Evolutionary conservation across 2,113 vertebrate genomes (phyloP).

Genomic region (Caretta caretta): DNA sequence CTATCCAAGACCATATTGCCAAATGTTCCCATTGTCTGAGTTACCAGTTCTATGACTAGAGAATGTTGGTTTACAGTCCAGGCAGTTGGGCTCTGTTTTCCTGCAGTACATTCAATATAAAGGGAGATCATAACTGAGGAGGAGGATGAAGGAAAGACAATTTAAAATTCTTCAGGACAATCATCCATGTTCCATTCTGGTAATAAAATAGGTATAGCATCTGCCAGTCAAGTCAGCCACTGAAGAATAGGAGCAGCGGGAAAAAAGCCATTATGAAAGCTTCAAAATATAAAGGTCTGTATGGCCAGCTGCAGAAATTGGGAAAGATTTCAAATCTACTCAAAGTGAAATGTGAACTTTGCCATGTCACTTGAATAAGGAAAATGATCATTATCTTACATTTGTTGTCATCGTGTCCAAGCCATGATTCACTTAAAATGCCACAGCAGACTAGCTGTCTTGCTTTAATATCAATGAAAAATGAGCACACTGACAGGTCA

Average conservation of each 20-base stretch:
- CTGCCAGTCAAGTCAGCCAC: background rate
- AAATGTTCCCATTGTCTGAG: background rate
- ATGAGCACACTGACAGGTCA: conserved; percentile 25
- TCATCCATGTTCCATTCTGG: background rate
- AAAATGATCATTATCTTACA: conserved; percentile 27
- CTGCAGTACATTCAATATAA: background rate
- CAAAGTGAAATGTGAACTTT: conserved; percentile 55
- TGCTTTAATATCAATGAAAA: conserved; percentile 53
- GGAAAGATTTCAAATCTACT: conserved; percentile 31
- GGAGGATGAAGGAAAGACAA: background rate
- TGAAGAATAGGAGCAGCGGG: conserved; percentile 2
- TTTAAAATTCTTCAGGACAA: background rate
- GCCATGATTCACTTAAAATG: conserved; percentile 48
- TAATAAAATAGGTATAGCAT: background rate
- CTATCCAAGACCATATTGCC: background rate
- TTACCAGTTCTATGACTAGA: background rate
- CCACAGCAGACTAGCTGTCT: conserved; percentile 27
- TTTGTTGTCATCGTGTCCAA: conserved; percentile 42
- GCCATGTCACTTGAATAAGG: background rate
- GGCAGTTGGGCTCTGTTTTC: background rate
- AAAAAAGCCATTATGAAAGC: conserved; percentile 13
- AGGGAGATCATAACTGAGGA: background rate
- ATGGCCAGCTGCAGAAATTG: background rate
- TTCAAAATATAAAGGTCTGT: background rate
- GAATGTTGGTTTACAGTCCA: background rate